phyloP scores from a whole-genome alignment of 2,113 vertebrate species.

The Variabilichromis moorii region DNA sequence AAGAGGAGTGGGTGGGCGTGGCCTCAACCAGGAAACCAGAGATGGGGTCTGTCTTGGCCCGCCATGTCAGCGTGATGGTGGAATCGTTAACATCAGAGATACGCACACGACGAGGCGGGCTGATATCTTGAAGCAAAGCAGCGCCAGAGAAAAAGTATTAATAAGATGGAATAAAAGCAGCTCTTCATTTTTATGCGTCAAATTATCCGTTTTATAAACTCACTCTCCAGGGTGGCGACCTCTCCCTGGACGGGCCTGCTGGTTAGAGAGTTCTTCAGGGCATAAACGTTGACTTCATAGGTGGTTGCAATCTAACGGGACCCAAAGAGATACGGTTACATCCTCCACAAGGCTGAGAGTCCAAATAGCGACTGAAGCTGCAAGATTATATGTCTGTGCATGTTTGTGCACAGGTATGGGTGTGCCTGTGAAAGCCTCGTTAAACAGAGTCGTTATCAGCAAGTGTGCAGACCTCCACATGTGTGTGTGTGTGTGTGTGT shows the following conservation, averaged over 20 bases:
- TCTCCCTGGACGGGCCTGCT: conserved; percentile 83
- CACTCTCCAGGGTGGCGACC: conserved; percentile 85
- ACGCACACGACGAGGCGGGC: conserved; percentile 86
- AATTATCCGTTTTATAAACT: conserved; percentile 13
- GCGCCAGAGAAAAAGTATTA: background rate
- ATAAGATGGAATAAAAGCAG: background rate
- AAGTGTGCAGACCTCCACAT: background rate
- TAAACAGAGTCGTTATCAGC: background rate
- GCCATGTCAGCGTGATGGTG: conserved; percentile 88
- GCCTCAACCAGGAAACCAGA: conserved; percentile 90
- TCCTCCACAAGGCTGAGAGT: background rate
- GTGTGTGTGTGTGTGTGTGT: rapidly evolving
- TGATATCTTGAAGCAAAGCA: conserved; percentile 74
- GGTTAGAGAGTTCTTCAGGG: conserved; percentile 87
- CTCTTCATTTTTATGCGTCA: too few relatives aligned
- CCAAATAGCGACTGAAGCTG: background rate
- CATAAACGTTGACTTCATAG: conserved; percentile 89
- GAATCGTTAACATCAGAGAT: conserved; percentile 85
- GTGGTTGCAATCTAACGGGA: conserved; percentile 80
- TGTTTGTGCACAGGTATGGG: background rate
- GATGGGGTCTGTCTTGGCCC: conserved; percentile 86
- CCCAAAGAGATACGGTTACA: background rate
- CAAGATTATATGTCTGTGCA: background rate
- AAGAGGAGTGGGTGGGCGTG: conserved; percentile 54
- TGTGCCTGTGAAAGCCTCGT: background rate